Conservation (phyloP, 2,888 invertebrate species). For the Cosmopolites sordidus region DNA sequence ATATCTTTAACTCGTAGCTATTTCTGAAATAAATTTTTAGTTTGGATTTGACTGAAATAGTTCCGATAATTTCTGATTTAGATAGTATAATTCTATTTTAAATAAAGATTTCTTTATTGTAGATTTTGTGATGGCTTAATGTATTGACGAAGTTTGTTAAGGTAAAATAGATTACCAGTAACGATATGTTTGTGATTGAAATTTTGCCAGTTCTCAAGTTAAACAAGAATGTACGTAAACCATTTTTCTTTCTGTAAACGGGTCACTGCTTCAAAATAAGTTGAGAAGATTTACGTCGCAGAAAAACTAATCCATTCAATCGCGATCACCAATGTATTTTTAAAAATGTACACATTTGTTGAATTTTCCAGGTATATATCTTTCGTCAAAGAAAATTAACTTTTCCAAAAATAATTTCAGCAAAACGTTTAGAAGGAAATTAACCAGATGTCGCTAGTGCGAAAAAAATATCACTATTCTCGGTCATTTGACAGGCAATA, state of each 20-base stretch:
- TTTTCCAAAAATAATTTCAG: constrained; percentile 17
- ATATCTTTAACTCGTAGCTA: too few relatives aligned
- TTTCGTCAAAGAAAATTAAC: constrained; percentile 16
- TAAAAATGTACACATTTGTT: constrained; percentile 7
- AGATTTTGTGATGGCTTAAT: too few relatives aligned
- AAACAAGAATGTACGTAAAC: too few relatives aligned
- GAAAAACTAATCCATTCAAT: background rate
- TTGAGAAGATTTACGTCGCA: background rate
- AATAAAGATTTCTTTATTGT: too few relatives aligned
- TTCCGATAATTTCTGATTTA: too few relatives aligned
- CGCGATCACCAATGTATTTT: constrained; percentile 1
- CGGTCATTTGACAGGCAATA: background rate
- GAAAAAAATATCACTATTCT: background rate
- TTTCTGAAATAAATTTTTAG: too few relatives aligned
- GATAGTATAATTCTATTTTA: too few relatives aligned
- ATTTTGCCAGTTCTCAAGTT: too few relatives aligned
- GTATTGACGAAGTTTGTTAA: too few relatives aligned
- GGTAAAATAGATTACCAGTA: too few relatives aligned
- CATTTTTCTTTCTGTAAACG: background rate
- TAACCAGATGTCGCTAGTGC: constrained; percentile 15
- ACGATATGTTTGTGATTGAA: too few relatives aligned
- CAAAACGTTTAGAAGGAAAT: constrained; percentile 10
- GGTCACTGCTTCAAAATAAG: background rate
- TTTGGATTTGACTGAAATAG: too few relatives aligned
- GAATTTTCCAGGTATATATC: constrained; percentile 19